Evolutionary conservation across 2,797 vertebrate genomes (phyloP), one percentile per base, ranked within the genome.

Genomic region (Euthynnus affinis): DNA sequence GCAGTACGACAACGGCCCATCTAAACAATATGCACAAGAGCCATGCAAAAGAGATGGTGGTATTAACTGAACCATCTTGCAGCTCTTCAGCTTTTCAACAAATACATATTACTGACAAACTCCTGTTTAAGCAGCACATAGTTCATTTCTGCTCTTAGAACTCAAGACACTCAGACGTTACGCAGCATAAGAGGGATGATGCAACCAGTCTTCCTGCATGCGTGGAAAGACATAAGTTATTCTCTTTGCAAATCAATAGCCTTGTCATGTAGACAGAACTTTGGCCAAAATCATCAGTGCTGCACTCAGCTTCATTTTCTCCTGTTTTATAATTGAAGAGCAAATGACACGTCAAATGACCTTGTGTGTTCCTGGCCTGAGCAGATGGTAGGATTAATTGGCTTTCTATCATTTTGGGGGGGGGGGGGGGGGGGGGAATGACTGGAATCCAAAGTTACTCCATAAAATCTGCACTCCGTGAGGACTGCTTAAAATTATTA

Each of bases 361-460:
- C 80, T 83, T 69, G 29, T 3, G 27, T 46, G 60, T 84, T 69
- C 60, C 58, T 59, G 82, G 76, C 53, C 40, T 3, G 1, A 66
- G 81, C 91, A 94, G 90, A 94, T 92, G 90, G 89, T 78, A 76
- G 85, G 89, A 88, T 83, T 89, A 84, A 90, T 29, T 88, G 84
- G 66, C 74, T 85, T 76, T 74, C 68, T 74, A 82, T 80, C 74
- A 84, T 85, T 78, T 75, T 23, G 25, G 25, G 57, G 34, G 42
- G 34, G 20, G 27, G 25, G 25, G 57, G 34, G 42, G 34, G 20
- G 48, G 67, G n/a, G 89, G 73, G 83, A 86, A 93, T 90, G 89
- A 69, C 61, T 62, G 91, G 93, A 95, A 94, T 94, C 77, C 88
- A 29, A 86, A 92, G 87, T 82, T 88, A 90, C 86, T 92, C 89